Base-by-base conservation (phyloP, 2,888 invertebrate genomes). In the Andrena camellia region DNA sequence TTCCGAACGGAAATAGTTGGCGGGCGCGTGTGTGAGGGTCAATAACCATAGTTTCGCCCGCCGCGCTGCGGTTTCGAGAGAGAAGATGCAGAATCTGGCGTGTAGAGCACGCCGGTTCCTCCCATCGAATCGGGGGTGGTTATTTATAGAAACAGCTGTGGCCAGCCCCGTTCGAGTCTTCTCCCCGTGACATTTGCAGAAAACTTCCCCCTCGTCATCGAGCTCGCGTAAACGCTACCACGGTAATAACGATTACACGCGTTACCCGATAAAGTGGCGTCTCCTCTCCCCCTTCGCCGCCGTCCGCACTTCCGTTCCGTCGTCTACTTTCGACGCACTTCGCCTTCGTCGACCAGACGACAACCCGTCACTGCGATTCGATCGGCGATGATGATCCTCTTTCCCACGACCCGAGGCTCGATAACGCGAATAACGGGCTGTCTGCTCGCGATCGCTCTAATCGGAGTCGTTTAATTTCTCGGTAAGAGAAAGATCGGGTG, bases 101-200 rank as follows among this genome's bases (percentile, higher is more conserved):
- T 80, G 84, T 66, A 52, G 77, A 52, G 77, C 66, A 73, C 80
- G 78, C 81, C 78, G 66, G 85, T 88, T 88, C 92, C 92, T 93
- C 93, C 92, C 93, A 91, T 93, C 92, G 92, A 92, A 93, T 92
- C 90, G 89, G 87, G 89, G 89, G 88, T 87, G 79, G 87, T 79
- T 91, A 90, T 92, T 92, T 91, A 93, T 92, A 93, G 92, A 91
- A 92, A 91, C 93, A 93, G 93, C 93, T 93, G 92, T 89, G 90
- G 88, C 84, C 91, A 89, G 88, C 84, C 88, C 84, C 86, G 86
- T 86, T 85, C 81, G 84, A 83, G 78, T 85, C 81, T 82, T 78
- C 83, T 85, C 76, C 76, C 70, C 86, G 87, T 88, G 87, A 90
- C 82, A 89, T 90, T 88, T 85, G 86, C 87, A 81, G 85, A 87